These are phyloP conservation scores for Drosophila pandora DNA, from an alignment of 1,140 invertebrate species.

Conservation along the genomic window DNA sequence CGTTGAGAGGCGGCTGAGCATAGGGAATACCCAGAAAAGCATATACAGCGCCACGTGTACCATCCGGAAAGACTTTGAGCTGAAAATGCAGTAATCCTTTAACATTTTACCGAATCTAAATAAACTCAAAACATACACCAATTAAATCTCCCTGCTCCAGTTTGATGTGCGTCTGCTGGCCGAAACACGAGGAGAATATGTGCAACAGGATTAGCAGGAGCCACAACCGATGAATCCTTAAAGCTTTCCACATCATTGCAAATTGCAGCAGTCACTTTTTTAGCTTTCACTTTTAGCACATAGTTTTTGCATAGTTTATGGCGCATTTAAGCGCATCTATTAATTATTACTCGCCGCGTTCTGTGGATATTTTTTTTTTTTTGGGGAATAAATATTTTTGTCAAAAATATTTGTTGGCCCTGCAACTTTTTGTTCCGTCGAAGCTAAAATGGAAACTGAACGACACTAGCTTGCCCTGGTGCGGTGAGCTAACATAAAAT, in stretches of 20 bases:
- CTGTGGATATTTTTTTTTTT: conserved; percentile 1
- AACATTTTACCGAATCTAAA: background rate
- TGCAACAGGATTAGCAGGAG: conserved; percentile 15
- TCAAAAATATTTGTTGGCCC: conserved; percentile 13
- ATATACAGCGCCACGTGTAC: conserved; percentile 84
- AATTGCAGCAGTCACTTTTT: conserved; percentile 27
- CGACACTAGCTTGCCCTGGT: conserved; percentile 26
- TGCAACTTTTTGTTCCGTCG: conserved; percentile 47
- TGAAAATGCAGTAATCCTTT: conserved; percentile 31
- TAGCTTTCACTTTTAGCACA: conserved; percentile 50
- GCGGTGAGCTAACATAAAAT: conserved; percentile 51
- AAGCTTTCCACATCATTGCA: conserved; percentile 40
- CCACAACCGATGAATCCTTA: conserved; percentile 30
- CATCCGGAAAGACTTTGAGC: conserved; percentile 84
- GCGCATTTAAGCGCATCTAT: conserved; percentile 57
- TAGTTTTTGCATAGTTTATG: conserved; percentile 56
- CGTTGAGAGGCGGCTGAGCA: conserved; percentile 86
- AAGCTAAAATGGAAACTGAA: conserved; percentile 60
- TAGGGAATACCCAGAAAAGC: conserved; percentile 89
- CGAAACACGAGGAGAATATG: background rate
- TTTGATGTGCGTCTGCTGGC: conserved; percentile 72
- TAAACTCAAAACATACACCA: conserved; percentile 48
- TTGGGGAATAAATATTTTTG: conserved; percentile 15
- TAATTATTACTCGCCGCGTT: conserved; percentile 24
- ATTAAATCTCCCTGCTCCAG: conserved; percentile 73